Conservation (phyloP, 2,888 invertebrate species). For the Holacanthella duospinosa region DNA sequence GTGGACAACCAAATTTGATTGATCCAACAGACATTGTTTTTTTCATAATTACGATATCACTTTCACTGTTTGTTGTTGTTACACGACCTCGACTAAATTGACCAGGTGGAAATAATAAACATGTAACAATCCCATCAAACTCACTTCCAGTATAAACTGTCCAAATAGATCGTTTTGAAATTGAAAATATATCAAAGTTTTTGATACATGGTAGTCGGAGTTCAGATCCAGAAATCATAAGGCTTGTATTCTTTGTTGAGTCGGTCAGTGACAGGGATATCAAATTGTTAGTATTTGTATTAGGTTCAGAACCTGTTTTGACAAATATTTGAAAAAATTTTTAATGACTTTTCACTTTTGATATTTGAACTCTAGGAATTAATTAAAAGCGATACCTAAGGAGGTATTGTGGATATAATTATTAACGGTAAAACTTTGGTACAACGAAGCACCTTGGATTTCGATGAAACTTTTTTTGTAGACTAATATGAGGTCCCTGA, state of each 20-base stretch:
- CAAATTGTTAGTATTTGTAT: background rate
- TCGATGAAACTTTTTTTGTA: too few species aligned
- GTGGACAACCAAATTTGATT: background rate
- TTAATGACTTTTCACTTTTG: too few species aligned
- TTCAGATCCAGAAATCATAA: background rate
- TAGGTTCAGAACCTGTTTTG: too few species aligned
- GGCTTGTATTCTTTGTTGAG: background rate
- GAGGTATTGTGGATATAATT: too few species aligned
- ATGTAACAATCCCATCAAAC: background rate
- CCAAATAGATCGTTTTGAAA: background rate
- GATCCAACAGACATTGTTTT: background rate
- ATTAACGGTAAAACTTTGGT: too few species aligned
- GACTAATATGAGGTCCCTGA: too few species aligned
- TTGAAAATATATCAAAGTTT: background rate
- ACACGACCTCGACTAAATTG: background rate
- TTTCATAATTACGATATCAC: background rate
- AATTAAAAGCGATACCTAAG: too few species aligned
- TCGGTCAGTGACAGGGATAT: background rate
- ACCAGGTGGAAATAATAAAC: background rate
- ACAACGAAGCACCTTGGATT: too few species aligned
- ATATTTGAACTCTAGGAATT: too few species aligned
- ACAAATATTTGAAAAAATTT: too few species aligned
- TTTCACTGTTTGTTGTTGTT: background rate
- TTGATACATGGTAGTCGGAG: background rate
- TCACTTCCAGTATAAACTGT: conserved; percentile 1